These are phyloP conservation scores for Salvelinus sp. DNA, from an alignment of 2,113 vertebrate genomes.

Conservation along the genomic window DNA sequence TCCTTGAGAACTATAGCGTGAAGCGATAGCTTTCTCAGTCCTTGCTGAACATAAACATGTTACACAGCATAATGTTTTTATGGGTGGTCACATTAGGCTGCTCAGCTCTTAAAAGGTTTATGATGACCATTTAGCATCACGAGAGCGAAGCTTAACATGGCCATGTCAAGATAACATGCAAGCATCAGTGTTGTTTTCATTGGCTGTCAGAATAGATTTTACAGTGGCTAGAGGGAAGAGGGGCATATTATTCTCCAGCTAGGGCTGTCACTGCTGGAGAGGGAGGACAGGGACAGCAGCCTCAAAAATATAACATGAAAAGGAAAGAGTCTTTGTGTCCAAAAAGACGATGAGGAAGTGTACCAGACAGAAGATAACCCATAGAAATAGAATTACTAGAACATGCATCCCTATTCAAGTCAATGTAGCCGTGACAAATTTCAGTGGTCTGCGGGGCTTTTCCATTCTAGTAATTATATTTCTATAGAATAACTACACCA, in stretches of 20 bases:
- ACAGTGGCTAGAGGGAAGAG: constrained; percentile 68
- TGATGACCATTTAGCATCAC: constrained; percentile 77
- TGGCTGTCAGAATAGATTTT: constrained; percentile 81
- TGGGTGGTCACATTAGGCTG: constrained; percentile 73
- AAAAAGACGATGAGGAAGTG: constrained; percentile 66
- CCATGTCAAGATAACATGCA: constrained; percentile 81
- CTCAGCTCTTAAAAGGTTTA: constrained; percentile 77
- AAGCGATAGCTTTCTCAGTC: constrained; percentile 53
- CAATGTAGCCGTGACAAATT: no score
- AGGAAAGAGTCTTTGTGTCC: constrained; percentile 55
- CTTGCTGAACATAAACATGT: constrained; percentile 66
- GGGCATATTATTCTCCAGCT: constrained; percentile 55
- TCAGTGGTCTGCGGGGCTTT: no score
- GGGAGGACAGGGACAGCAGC: constrained; percentile 38
- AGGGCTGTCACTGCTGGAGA: constrained; percentile 64
- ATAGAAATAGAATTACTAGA: constrained; percentile 39
- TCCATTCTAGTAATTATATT: no score
- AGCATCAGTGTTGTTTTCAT: constrained; percentile 79
- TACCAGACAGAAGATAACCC: constrained; percentile 56
- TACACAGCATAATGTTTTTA: constrained; percentile 70
- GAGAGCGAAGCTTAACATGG: constrained; percentile 76
- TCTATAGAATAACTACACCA: no score
- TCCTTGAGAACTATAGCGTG: constrained; percentile 45
- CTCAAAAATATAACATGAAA: constrained; percentile 72
- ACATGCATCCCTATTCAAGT: no score